A percentile compares a stretch with the other conserved stretches of the same genome.
Evolutionary conservation across 2,888 invertebrate species (phyloP).

Genomic region (Steinernema scapterisci): DNA sequence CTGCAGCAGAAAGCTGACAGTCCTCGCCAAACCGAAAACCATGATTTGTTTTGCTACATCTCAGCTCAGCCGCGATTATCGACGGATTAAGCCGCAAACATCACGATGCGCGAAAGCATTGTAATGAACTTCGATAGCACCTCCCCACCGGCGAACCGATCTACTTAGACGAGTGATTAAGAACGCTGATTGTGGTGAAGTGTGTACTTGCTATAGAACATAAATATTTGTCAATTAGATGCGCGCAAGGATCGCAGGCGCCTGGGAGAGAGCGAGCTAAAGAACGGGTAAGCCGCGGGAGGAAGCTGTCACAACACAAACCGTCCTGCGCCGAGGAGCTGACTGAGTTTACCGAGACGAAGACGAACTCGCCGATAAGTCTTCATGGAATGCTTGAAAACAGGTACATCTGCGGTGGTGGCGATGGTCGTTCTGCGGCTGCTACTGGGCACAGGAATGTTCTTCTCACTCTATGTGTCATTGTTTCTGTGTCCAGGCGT

Average conservation of each 20-base stretch:
- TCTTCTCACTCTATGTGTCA: no score
- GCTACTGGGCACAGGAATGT: neutral
- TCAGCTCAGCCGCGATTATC: no score
- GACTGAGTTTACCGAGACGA: neutral
- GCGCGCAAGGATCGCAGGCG: neutral
- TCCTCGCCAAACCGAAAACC: no score
- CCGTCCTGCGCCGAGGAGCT: neutral
- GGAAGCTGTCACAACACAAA: conserved; percentile 23
- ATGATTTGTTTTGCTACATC: no score
- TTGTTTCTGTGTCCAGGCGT: no score
- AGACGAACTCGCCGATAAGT: neutral
- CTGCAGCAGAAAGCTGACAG: no score
- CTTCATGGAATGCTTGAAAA: conserved; percentile 15
- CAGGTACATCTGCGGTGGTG: conserved; percentile 20
- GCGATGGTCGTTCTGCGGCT: neutral
- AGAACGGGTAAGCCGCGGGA: conserved; percentile 1
- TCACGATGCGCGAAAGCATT: conserved; percentile 21
- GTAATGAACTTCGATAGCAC: conserved; percentile 2
- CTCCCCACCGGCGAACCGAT: neutral
- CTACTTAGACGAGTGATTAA: conserved; percentile 13
- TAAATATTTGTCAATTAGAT: conserved; percentile 31
- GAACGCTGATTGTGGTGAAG: conserved; percentile 28
- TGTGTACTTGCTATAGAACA: conserved; percentile 27
- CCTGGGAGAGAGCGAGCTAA: neutral
- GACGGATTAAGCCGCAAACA: neutral